A percentile compares a stretch with the other conserved stretches of the same genome.
Evolutionary conservation across 2,888 invertebrate species (phyloP).

Genomic region (Mythimna ferrago): DNA sequence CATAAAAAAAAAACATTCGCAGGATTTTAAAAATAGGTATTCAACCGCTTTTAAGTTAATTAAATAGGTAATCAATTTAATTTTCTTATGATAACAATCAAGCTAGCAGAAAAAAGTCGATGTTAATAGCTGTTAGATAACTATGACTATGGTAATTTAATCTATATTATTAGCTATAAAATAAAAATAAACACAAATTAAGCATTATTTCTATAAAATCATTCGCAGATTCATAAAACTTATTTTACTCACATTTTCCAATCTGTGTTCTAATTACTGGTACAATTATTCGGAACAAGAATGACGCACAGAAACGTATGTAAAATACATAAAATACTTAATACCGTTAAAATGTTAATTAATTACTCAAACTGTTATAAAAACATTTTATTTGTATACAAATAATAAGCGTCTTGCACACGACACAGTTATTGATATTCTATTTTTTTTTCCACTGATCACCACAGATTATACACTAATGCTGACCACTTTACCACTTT

Average conservation of each 20-base stretch:
- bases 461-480: no score
- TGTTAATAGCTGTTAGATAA: background rate
- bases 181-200: background rate
- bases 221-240: background rate
- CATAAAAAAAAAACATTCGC: background rate
- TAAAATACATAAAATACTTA: background rate
- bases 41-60: background rate
- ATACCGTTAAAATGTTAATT: background rate
- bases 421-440: background rate
- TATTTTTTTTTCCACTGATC: background rate
- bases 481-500: background rate
- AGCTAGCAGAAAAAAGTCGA: background rate
- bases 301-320: conserved; percentile 12
- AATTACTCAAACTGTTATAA: background rate
- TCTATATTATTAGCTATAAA: background rate
- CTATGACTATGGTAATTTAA: no score
- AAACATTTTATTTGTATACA: conserved; percentile 21
- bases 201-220: background rate
- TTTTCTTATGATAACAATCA: background rate
- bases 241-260: conserved; percentile 30
- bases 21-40: background rate
- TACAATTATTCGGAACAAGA: conserved; percentile 13
- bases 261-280: conserved; percentile 3
- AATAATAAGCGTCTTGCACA: conserved; percentile 2
- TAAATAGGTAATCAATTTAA: background rate